These are phyloP conservation scores for Eulemur mongoz DNA, from an alignment of 2,797 vertebrate species.

Conservation along the genomic window DNA sequence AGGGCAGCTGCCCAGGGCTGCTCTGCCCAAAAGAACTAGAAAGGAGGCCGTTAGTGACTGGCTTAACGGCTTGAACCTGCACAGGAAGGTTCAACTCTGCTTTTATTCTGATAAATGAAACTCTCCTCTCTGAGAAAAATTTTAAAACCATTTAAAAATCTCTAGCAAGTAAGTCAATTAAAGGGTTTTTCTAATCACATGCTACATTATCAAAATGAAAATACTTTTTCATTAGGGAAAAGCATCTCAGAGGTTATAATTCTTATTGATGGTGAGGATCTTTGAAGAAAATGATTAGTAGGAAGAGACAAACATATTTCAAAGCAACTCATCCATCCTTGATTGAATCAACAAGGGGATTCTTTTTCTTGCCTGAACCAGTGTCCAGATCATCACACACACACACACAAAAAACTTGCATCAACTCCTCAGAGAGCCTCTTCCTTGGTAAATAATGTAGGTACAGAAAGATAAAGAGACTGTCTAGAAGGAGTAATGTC, in stretches of 20 bases:
- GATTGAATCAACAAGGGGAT: slow-evolving; percentile 69
- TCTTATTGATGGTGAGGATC: slow-evolving; percentile 66
- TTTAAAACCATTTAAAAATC: slow-evolving; percentile 48
- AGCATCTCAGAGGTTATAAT: slow-evolving; percentile 76
- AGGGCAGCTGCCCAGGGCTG: background rate
- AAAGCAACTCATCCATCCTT: slow-evolving; percentile 66
- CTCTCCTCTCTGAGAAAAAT: background rate
- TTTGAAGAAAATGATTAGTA: slow-evolving; percentile 69
- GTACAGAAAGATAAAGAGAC: slow-evolving; percentile 36
- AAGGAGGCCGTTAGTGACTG: background rate
- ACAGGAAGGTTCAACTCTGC: background rate
- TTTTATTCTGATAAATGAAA: slow-evolving; percentile 33
- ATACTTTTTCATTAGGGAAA: slow-evolving; percentile 80
- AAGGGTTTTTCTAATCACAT: slow-evolving; percentile 46
- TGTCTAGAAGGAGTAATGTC: slow-evolving; percentile 35
- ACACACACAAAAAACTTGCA: background rate
- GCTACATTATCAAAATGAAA: slow-evolving; percentile 77
- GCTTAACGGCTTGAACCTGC: background rate
- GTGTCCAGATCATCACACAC: slow-evolving; percentile 47
- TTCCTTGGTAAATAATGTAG: slow-evolving; percentile 66
- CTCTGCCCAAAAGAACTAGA: background rate
- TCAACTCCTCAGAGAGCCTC: slow-evolving; percentile 36
- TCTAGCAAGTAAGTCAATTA: slow-evolving; percentile 66
- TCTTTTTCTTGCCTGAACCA: slow-evolving; percentile 74
- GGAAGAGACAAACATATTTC: slow-evolving; percentile 77